Evolutionary conservation across 2,888 invertebrate species (phyloP).

Genomic region (Ametastegia equiseti): DNA sequence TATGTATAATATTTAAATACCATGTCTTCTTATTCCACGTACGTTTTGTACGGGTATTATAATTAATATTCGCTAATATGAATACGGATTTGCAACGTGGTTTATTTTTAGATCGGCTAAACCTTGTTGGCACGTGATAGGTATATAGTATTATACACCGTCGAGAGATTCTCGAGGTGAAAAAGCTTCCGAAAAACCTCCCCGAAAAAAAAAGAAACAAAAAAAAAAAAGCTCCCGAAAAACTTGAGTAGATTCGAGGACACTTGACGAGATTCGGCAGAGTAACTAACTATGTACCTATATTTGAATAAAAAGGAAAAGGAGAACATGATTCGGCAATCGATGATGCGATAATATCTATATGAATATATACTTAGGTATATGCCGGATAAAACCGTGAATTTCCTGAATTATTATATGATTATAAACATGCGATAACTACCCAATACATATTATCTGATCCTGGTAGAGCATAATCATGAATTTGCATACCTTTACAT

Average conservation of each 20-base stretch:
- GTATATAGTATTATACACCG: too few relatives aligned
- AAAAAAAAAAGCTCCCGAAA: background rate
- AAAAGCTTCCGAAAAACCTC: background rate
- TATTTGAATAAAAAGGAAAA: background rate
- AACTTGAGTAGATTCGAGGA: conserved; percentile 4
- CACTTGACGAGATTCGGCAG: background rate
- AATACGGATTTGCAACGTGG: background rate
- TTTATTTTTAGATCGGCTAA: background rate
- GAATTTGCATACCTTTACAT: background rate
- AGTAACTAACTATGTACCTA: too few relatives aligned
- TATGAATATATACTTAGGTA: too few relatives aligned
- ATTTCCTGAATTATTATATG: background rate
- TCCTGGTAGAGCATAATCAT: background rate
- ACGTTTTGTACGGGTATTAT: background rate
- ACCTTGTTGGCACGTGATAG: background rate
- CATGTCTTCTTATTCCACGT: background rate
- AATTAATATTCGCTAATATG: background rate
- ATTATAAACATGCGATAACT: background rate
- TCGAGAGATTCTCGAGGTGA: conserved; percentile 3
- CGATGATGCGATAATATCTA: background rate
- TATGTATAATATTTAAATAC: background rate
- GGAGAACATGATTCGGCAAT: background rate
- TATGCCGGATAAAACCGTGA: background rate
- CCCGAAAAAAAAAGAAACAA: background rate
- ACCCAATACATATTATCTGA: background rate